Conservation (phyloP, 1,140 invertebrate genomes). For the Pachyrhynchus sulphureomaculatus region DNA sequence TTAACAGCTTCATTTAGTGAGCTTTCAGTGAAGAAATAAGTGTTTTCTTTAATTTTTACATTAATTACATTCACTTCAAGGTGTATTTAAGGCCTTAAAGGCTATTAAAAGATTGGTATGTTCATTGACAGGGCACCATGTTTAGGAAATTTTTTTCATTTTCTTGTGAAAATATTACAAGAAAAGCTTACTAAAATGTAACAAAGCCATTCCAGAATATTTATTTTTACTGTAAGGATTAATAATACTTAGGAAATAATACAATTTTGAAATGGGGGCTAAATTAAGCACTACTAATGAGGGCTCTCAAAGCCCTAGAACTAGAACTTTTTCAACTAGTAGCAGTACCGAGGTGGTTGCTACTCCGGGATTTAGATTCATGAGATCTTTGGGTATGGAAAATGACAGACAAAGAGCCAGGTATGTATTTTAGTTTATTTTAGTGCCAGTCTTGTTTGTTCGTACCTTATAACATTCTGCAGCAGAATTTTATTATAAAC, state of each 20-base stretch:
- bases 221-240: background rate
- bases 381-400: constrained; percentile 70
- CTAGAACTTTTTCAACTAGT: constrained; percentile 75
- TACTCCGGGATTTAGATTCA: constrained; percentile 68
- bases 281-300: constrained; percentile 75
- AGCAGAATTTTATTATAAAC: too few species aligned
- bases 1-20: background rate
- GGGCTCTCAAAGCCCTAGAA: constrained; percentile 68
- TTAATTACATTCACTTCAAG: background rate
- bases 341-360: constrained; percentile 68
- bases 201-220: constrained; percentile 9
- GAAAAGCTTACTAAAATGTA: constrained; percentile 15
- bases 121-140: constrained; percentile 3
- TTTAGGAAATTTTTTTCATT: constrained; percentile 13
- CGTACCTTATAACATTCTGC: too few species aligned
- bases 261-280: constrained; percentile 66
- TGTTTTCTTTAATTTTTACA: background rate
- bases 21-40: background rate
- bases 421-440: constrained; percentile 45
- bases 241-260: background rate
- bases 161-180: constrained; percentile 9
- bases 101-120: background rate
- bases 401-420: constrained; percentile 69
- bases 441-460: too few species aligned
- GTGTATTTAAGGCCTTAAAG: background rate